Percentiles rank a stretch among this genome's conserved stretches.
These are phyloP conservation scores for Brachyptera risi DNA, from an alignment of 2,888 invertebrate species.

Conservation along the genomic window DNA sequence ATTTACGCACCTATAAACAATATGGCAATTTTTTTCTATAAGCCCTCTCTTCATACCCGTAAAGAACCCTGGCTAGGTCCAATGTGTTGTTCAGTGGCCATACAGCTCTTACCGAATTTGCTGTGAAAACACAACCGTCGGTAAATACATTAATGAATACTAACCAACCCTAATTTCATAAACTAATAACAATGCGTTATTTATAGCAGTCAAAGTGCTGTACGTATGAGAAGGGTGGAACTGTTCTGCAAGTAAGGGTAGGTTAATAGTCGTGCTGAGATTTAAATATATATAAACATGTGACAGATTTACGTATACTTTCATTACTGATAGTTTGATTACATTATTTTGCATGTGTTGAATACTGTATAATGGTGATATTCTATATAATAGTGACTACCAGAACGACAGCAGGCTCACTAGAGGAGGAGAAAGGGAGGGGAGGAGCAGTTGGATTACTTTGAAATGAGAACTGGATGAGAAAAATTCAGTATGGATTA, in stretches of 20 bases:
- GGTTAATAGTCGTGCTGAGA: too few species aligned
- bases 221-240: not conserved
- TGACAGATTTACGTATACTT: conserved; percentile 3
- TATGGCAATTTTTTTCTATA: too few species aligned
- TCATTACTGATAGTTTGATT: conserved; percentile 15
- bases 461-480: conserved; percentile 26
- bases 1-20: too few species aligned
- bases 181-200: conserved; percentile 1
- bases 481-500: conserved; percentile 24
- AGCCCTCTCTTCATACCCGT: too few species aligned
- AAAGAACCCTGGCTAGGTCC: too few species aligned
- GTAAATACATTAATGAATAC: not conserved
- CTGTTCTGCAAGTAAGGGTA: not conserved
- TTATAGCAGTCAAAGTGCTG: not conserved
- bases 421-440: not conserved
- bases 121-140: too few species aligned
- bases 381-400: not conserved
- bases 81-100: too few species aligned
- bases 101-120: too few species aligned
- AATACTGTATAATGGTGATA: conserved; percentile 3
- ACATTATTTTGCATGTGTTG: conserved; percentile 17
- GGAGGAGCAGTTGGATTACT: conserved; percentile 23
- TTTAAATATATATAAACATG: not conserved
- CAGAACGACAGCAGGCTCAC: not conserved
- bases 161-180: not conserved